Base-by-base conservation (phyloP, 1,140 invertebrate genomes). In the Steinernema feltiae region DNA sequence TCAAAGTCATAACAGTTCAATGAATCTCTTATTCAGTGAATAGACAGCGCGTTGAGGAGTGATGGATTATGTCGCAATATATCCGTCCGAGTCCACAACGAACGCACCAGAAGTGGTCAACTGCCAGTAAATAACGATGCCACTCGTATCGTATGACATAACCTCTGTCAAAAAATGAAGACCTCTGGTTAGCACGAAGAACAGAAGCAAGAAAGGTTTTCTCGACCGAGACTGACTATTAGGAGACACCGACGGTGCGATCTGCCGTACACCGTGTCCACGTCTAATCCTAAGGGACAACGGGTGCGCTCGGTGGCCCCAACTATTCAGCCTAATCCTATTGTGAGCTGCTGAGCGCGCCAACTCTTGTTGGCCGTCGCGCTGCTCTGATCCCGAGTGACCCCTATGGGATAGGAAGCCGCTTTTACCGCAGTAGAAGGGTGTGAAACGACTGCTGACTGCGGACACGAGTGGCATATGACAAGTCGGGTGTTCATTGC, bases 31-130 rank as follows among this genome's bases (percentile, higher is more conserved):
- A 63, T 63, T 12, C 53, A 27, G 24, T 63, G 53, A 63, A 63
- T 63, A 63, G 53, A 63, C 53, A 3, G 7, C 2, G 53, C 24
- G 15, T 15, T 27, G 53, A 63, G 15, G 53, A 27, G 53, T 63
- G 53, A 63, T 63, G 53, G 53, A 63, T 63, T 63, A 63, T 63
- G 53, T 63, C 53, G 53, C 53, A 17, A 63, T 63, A 63, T 63
- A 63, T 63, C 24, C 53, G 24, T 27, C 53, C 7, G 2, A 63
- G 24, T 27, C 15, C 12, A 21, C 53, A 7, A 63, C 15, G 15
- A 63, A 27, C 3, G 53, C 53, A 27, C 53, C 53, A 63, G 53
- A 63, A 63, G 53, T 63, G 53, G 53, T 63, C 15, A 63, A 63
- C 15, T 63, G 53, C 15, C 53, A n/a, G n/a, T 12, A n/a, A 46